Evolutionary conservation across 2,113 vertebrate species (phyloP), one percentile per base, ranked within the genome.

Genomic region (Sylvia atricapilla): DNA sequence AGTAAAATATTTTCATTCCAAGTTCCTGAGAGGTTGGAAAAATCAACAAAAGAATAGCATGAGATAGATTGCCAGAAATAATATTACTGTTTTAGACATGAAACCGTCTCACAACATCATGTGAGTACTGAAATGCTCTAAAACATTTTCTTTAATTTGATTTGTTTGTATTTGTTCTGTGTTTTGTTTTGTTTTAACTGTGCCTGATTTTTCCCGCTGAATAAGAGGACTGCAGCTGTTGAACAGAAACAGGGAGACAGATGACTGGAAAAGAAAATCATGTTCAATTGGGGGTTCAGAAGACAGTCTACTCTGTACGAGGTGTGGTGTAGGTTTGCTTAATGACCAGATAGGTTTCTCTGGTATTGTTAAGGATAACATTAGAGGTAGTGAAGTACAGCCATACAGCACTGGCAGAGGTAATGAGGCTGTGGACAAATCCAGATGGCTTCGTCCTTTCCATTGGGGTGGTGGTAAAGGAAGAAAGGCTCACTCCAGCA

Each of bases 1-100:
- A 63, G 68, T 93, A 90, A 96, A 97, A 96, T 96, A 92, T 96
- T 97, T 97, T 97, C 93, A 95, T 97, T 97, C 93, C 95, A 94
- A 64, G 96, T 97, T 97, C 96, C 95, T 96, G 94, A 97, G 97
- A 95, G 93, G 58, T 93, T 96, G 95, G 97, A 97, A 97, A 96
- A 96, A 96, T 94, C 96, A 98, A 96, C 96, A 97, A 91, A 93
- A 89, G 96, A 94, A 95, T 89, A 94, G 63, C 72, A 88, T 84
- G 74, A 91, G 58, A 96, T 70, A 21, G 6, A 69, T 72, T 96
- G 98, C 97, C 97, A 98, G 94, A 96, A 97, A 97, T 96, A 98
- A 98, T 96, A 97, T 96, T 97, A 96, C 91, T 72, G 41, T 89
- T 96, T 96, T 95, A 96, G 97, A 97, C 97, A 97, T 91, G 74